Percentiles rank a stretch among this genome's conserved stretches.
phyloP scores from a whole-genome alignment of 2,888 invertebrate species.

The Sinotaia quadrata region DNA sequence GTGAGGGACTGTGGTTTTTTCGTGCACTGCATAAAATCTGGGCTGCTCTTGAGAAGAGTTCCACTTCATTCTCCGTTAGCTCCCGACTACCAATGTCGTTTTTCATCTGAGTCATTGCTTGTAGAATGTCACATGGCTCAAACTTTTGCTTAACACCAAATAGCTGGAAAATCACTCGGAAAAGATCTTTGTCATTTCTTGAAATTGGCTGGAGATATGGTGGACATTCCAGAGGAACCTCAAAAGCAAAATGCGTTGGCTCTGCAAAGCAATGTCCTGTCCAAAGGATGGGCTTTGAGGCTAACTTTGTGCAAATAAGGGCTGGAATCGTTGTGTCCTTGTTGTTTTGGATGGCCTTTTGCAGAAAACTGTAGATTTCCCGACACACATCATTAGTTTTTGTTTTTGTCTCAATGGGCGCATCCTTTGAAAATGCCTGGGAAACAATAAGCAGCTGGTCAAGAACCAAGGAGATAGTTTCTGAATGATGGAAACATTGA shows the following conservation, averaged over 20 bases:
- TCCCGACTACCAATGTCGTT: background rate
- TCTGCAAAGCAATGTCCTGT: background rate
- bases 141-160: conserved; percentile 4
- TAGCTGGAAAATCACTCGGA: background rate
- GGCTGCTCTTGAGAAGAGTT: background rate
- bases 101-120: background rate
- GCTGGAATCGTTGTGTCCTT: too few species aligned
- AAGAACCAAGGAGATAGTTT: background rate
- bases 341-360: background rate
- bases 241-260: conserved; percentile 3
- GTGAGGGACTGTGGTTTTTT: conserved; percentile 34
- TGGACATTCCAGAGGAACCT: conserved; percentile 22
- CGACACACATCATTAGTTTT: background rate
- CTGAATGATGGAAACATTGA: background rate
- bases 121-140: background rate
- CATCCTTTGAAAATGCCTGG: background rate
- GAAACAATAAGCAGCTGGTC: conserved; percentile 3
- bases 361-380: conserved; percentile 3
- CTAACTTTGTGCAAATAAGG: background rate
- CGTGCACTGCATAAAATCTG: conserved; percentile 25
- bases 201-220: conserved; percentile 22
- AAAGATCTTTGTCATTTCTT: background rate
- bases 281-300: background rate
- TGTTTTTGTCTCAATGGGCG: background rate
- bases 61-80: background rate